Evolutionary conservation across 2,888 invertebrate genomes (phyloP).

Genomic region (Criorhina ranunculi): DNA sequence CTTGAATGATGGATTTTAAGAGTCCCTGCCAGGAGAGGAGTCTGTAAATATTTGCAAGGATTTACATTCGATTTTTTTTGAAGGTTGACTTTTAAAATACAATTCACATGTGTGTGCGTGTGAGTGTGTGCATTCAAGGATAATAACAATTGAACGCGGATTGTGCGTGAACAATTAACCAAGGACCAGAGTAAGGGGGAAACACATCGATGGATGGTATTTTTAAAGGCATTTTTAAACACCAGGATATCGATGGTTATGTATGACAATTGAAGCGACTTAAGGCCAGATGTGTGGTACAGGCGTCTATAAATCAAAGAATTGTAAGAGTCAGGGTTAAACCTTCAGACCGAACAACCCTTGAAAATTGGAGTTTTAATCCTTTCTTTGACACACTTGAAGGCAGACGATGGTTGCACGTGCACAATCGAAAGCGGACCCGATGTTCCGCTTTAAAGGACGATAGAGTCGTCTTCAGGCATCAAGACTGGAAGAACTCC

Average conservation of each 20-base stretch:
- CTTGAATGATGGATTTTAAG: conserved; percentile 71
- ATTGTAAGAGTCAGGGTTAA: too few relatives aligned
- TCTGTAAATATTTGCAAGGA: conserved; percentile 71
- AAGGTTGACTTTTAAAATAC: conserved; percentile 42
- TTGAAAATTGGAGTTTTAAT: too few relatives aligned
- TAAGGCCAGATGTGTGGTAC: too few relatives aligned
- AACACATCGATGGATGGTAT: background rate
- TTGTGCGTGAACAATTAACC: conserved; percentile 70
- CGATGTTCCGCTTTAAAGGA: too few relatives aligned
- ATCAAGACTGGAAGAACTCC: too few relatives aligned
- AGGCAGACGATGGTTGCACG: too few relatives aligned
- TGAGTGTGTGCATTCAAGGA: conserved; percentile 62
- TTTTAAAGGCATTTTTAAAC: conserved; percentile 3
- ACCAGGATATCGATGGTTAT: background rate
- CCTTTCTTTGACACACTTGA: too few relatives aligned
- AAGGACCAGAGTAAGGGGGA: conserved; percentile 3
- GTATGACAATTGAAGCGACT: too few relatives aligned
- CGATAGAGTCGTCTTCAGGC: too few relatives aligned
- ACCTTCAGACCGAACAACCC: too few relatives aligned
- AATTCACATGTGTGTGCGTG: conserved; percentile 33
- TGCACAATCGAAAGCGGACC: too few relatives aligned
- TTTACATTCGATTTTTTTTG: conserved; percentile 26
- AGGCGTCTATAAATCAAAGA: too few relatives aligned
- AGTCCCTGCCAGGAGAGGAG: conserved; percentile 33
- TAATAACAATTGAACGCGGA: conserved; percentile 66